Evolutionary conservation across 2,113 vertebrate species (phyloP), one percentile per base, ranked within the genome.

Genomic region (Ctenomys sociabilis): DNA sequence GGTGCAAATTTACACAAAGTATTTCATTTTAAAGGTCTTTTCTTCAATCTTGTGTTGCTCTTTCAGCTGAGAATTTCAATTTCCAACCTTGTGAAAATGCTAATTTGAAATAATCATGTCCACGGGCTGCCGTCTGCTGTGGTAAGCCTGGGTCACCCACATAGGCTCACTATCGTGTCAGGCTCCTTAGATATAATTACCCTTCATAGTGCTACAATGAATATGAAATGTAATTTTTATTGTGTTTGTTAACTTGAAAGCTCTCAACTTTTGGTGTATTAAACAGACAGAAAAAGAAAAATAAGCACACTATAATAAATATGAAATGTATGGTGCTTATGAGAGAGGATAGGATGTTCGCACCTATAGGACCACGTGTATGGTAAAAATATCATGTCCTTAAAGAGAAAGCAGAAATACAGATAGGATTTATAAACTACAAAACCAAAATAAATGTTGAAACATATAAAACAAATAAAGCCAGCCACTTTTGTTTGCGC

Each of bases 1-100:
- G 95, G 93, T 97, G 90, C 93, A 49, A 91, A 72, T 64, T 91
- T 95, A 92, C 77, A 83, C 90, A 97, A 95, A 77, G 95, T 92
- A 93, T 93, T 96, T 85, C 88, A 87, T 90, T 5, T 0, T 64
- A 98, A 98, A 98, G 68, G 94, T 97, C 49, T 22, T 97, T 98
- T 97, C 95, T 95, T 97, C 77, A 90, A n/a, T 93, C 66, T 73
- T 73, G 52, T 88, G 94, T 54, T 87, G 87, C 37, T 32, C 63
- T 96, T 96, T 96, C 95, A 93, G 85, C 30, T 59, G 72, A 95
- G 77, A 98, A 94, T 1, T 77, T 96, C 63, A 95, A 97, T 97
- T 97, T 81, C 95, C 94, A 95, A 95, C 96, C 88, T 93, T 97
- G 49, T 88, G 88, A 92, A 72, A 90, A 88, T 57, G 54, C 12